Conservation (phyloP, 2,888 invertebrate species). For the Pachliopta kotzebuea region DNA sequence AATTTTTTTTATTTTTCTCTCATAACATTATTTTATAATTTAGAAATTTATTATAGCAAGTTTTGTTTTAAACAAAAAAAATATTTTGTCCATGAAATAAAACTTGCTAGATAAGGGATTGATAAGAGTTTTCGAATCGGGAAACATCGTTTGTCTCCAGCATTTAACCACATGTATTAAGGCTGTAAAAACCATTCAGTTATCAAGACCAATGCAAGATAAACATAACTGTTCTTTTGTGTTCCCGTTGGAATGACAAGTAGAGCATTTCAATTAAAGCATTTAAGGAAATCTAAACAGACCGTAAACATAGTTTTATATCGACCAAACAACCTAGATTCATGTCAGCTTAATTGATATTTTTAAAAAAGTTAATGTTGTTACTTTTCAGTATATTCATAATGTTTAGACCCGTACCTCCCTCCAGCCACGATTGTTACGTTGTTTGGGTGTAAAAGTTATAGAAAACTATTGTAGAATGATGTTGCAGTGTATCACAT, state of each 20-base stretch:
- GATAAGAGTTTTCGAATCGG: too few relatives aligned
- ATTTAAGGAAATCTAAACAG: slow-evolving; percentile 42
- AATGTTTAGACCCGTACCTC: too few relatives aligned
- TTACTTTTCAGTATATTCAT: too few relatives aligned
- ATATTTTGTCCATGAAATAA: too few relatives aligned
- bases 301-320: slow-evolving; percentile 45
- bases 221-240: slow-evolving; percentile 16
- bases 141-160: too few relatives aligned
- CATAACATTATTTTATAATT: too few relatives aligned
- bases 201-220: not conserved
- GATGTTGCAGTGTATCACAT: too few relatives aligned
- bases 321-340: slow-evolving; percentile 49
- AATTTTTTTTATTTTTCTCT: not conserved
- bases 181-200: not conserved
- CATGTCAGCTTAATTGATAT: not conserved
- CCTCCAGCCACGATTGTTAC: too few relatives aligned
- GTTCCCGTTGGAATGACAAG: slow-evolving; percentile 11
- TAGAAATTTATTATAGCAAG: too few relatives aligned
- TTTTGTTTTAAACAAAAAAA: not conserved
- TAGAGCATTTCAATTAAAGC: slow-evolving; percentile 25
- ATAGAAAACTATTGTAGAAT: too few relatives aligned
- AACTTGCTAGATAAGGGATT: not conserved
- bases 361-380: too few relatives aligned
- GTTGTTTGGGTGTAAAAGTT: too few relatives aligned
- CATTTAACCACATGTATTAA: not conserved